These are phyloP conservation scores for Drosophila monieri DNA, from an alignment of 2,888 invertebrate genomes.

Conservation along the genomic window DNA sequence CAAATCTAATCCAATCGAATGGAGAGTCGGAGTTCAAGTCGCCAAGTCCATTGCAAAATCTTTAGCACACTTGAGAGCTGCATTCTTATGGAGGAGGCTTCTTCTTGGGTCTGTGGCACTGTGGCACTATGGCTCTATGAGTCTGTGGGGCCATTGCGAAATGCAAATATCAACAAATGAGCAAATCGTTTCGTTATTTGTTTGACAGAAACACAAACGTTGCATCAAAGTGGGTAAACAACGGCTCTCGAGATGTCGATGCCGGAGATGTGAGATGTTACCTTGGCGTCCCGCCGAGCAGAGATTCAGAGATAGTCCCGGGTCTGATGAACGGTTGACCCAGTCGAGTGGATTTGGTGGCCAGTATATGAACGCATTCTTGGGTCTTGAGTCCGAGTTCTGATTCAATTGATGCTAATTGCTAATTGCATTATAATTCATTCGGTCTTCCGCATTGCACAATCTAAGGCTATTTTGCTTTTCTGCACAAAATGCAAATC, in stretches of 20 bases:
- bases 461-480: conserved; percentile 37
- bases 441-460: conserved; percentile 70
- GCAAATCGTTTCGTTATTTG: conserved; percentile 71
- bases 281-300: conserved; percentile 47
- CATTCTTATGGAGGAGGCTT: conserved; percentile 29
- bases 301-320: conserved; percentile 1
- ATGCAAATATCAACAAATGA: conserved; percentile 73
- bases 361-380: conserved; percentile 54
- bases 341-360: conserved; percentile 66
- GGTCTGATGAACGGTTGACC: conserved; percentile 58
- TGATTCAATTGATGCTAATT: conserved; percentile 78
- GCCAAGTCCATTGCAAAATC: conserved; percentile 61
- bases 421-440: conserved; percentile 81
- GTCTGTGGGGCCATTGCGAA: conserved; percentile 62
- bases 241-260: conserved; percentile 25
- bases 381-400: conserved; percentile 28
- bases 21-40: conserved; percentile 53
- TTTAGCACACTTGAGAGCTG: conserved; percentile 51
- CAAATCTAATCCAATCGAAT: conserved; percentile 6
- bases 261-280: conserved; percentile 44
- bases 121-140: conserved; percentile 1
- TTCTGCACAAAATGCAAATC: conserved; percentile 44
- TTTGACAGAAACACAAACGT: conserved; percentile 66
- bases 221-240: conserved; percentile 68
- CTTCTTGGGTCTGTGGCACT: conserved; percentile 24